phyloP scores from a whole-genome alignment of 2,113 vertebrate species.

The Podiceps cristatus region DNA sequence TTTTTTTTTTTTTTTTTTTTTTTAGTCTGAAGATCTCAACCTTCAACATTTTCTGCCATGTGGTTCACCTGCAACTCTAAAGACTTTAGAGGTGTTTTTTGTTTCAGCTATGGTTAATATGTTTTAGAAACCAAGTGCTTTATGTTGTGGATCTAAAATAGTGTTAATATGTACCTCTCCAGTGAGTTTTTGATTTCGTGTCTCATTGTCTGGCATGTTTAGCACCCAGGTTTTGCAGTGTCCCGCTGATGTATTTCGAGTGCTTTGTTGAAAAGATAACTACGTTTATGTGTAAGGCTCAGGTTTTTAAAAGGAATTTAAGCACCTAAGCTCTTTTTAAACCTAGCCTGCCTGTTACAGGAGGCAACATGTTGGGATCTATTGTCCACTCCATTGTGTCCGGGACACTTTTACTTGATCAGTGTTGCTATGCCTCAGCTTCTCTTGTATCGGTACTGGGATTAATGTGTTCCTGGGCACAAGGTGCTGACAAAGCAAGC shows the following conservation, averaged over 20 bases:
- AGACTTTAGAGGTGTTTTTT: not conserved
- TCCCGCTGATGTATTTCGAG: not conserved
- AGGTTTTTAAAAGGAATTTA: not conserved
- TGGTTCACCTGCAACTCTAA: not conserved
- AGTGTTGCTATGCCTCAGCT: not conserved
- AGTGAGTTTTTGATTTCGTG: not conserved
- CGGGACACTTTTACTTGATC: not conserved
- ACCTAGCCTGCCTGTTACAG: rapidly evolving
- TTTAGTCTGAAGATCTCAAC: not conserved
- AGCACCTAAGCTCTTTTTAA: not conserved
- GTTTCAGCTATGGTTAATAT: not conserved
- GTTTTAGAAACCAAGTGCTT: not conserved
- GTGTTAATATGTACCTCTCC: too few species aligned
- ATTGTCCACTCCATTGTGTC: not conserved
- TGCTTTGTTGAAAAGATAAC: not conserved
- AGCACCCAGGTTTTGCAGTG: not conserved
- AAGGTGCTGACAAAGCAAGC: not conserved
- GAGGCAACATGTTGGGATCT: not conserved
- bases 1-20: not conserved
- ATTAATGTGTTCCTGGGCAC: not conserved
- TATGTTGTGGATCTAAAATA: not conserved
- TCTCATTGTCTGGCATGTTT: not conserved
- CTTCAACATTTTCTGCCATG: not conserved
- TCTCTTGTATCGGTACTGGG: rapidly evolving
- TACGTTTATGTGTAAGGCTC: not conserved